Conservation (phyloP, 92 coral and sea anemone species). For the Muricea muricata region DNA sequence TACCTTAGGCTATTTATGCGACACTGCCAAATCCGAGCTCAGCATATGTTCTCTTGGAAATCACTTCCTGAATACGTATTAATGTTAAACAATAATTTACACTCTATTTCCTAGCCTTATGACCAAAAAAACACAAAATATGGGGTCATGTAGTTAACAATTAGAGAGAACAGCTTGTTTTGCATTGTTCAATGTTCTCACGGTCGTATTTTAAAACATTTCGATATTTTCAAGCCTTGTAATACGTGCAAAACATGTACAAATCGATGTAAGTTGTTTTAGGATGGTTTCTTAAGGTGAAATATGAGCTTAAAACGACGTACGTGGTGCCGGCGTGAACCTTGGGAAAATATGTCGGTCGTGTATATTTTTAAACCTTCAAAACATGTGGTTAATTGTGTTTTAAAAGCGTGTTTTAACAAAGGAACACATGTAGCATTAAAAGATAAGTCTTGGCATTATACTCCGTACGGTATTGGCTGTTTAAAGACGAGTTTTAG, state of each 20-base stretch:
- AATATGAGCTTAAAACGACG: background rate
- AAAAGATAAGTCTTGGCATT: slow-evolving; percentile 28
- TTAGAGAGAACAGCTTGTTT: slow-evolving; percentile 19
- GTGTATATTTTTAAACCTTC: background rate
- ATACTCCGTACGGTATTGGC: background rate
- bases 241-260: background rate
- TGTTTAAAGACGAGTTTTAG: background rate
- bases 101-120: background rate
- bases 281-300: background rate
- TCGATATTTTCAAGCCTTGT: background rate
- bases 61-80: background rate
- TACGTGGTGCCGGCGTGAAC: background rate
- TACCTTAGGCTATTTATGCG: background rate
- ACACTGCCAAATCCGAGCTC: background rate
- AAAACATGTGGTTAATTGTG: slow-evolving; percentile 47
- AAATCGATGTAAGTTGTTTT: background rate
- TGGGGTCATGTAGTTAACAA: background rate
- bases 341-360: background rate
- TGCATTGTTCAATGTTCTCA: background rate
- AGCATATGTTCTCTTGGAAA: background rate
- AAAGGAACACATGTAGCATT: slow-evolving; percentile 37
- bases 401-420: slow-evolving; percentile 49
- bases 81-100: background rate
- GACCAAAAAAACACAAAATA: background rate
- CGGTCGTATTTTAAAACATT: background rate